Evolutionary conservation across 2,797 vertebrate species (phyloP), one percentile per base, ranked within the genome.

Genomic region (Rhincodon typus): DNA sequence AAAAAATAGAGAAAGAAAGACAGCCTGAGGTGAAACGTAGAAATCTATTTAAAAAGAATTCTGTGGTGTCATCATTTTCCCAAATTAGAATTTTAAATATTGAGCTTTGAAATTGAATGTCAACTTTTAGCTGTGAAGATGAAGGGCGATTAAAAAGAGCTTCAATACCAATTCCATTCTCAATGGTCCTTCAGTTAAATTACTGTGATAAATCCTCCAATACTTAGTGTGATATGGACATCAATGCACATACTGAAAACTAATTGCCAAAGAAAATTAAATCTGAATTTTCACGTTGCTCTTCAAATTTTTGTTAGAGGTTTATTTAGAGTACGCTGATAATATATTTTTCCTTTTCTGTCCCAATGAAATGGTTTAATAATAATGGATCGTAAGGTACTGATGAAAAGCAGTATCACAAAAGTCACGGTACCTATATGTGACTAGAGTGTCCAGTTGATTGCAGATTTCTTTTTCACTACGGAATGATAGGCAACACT

Each of bases 191-290:
- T 69, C 66, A 42, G 66, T 93, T 69, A 93, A 69, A 93, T 69
- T 67, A 67, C n/a, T 67, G 67, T 69, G 38, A 93, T 93, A 93
- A 93, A 93, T 93, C 66, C 88, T 93, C 21, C 62, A 38, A 67
- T 38, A 67, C 66, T 93, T 69, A 69, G 19, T 69, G 62, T n/a
- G 69, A 10, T 67, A 66, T 5, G 6, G 2, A 1, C 66, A 8
- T 42, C 66, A 93, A 69, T 69, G 66, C n/a, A 42, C 90, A 27
- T 12, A 38, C n/a, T 38, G 62, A 19, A 69, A 93, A 93, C 67
- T 93, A 38, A 93, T 93, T 93, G 67, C n/a, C 12, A 42, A 93
- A 84, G 82, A 84, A 93, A 93, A 93, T 69, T 93, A 69, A 67
- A 69, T 93, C n/a, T 93, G 90, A 93, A 93, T 93, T 93, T 69